Conservation (phyloP, 2,113 vertebrate genomes). For the Asarcornis scutulata region DNA sequence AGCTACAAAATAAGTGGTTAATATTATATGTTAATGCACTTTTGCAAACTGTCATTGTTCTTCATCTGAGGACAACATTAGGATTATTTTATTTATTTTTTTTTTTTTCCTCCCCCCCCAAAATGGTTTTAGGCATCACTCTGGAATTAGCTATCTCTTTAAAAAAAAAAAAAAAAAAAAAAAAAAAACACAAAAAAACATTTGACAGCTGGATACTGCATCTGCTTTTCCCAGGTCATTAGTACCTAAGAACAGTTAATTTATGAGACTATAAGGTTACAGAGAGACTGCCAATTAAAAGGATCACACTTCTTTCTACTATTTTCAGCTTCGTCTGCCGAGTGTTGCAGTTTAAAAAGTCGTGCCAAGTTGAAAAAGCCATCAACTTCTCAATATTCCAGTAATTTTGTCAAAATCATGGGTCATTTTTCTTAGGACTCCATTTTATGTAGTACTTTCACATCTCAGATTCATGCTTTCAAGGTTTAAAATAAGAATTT, state of each 20-base stretch:
- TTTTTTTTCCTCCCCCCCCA: too few relatives aligned
- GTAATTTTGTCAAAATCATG: neutral
- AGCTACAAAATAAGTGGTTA: neutral
- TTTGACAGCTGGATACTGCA: slow-evolving; percentile 68
- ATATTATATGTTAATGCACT: neutral
- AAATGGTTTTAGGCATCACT: slow-evolving; percentile 15
- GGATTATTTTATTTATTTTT: neutral
- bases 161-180: neutral
- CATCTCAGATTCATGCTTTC: neutral
- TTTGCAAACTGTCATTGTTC: neutral
- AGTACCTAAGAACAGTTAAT: slow-evolving; percentile 51
- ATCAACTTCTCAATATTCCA: neutral
- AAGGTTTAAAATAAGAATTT: neutral
- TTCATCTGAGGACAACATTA: neutral
- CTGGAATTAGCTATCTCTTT: slow-evolving; percentile 20
- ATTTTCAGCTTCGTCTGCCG: neutral
- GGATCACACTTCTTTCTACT: neutral
- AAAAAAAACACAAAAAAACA: slow-evolving; percentile 11
- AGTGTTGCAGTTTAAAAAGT: neutral
- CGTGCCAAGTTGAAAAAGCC: neutral
- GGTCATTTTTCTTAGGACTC: neutral
- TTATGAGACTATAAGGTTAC: slow-evolving; percentile 25
- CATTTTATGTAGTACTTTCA: neutral
- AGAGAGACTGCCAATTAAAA: neutral
- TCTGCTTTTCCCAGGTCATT: slow-evolving; percentile 63